A percentile compares a stretch with the other conserved stretches of the same genome.
Evolutionary conservation across 2,888 invertebrate genomes (phyloP).

Genomic region (Rapana venosa): DNA sequence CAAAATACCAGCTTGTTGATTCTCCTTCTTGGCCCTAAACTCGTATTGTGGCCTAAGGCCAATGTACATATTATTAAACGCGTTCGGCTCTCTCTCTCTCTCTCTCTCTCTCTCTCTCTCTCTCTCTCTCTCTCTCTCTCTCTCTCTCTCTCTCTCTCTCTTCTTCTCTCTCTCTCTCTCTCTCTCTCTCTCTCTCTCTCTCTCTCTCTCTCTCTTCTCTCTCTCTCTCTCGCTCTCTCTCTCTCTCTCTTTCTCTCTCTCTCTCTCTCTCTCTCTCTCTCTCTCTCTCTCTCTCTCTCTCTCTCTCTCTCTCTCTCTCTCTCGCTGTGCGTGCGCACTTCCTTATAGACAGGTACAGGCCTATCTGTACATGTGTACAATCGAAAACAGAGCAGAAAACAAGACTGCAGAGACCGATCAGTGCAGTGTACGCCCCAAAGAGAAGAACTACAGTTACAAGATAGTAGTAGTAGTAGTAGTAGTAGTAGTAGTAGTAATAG

Average conservation of each 20-base stretch:
- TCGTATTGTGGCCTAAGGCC: no score
- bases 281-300: background rate
- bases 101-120: background rate
- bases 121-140: constrained; percentile 12
- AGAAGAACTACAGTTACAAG: background rate
- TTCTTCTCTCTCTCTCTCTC: background rate
- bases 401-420: background rate
- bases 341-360: constrained; percentile 2
- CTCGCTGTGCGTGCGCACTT: background rate
- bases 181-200: constrained; percentile 26
- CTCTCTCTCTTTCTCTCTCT: background rate
- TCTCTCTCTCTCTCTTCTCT: constrained; percentile 19
- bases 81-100: background rate
- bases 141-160: constrained; percentile 13
- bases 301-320: background rate
- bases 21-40: no score
- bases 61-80: no score
- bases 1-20: no score
- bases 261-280: no score
- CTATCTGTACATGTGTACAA: background rate
- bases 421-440: background rate
- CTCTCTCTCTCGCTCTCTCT: background rate
- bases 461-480: no score
- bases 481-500: no score
- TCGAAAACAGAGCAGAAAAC: background rate